Conservation (phyloP, 2,888 invertebrate species). For the Micoletzkya japonica region DNA sequence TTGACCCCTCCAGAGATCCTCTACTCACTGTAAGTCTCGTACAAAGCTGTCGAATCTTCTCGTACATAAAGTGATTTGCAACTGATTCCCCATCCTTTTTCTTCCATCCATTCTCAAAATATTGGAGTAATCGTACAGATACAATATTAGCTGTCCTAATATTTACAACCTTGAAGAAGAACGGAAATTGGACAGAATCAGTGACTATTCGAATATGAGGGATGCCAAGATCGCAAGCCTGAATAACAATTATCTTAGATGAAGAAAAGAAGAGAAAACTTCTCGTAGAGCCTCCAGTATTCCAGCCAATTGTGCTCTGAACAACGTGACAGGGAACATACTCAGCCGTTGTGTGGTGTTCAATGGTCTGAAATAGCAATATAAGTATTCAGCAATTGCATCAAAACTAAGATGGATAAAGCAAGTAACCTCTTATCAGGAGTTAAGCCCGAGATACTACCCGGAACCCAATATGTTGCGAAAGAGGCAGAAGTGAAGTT, state of each 20-base stretch:
- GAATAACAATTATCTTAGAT: background rate
- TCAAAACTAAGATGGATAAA: background rate
- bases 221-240: background rate
- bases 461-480: background rate
- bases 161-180: slow-evolving; percentile 8
- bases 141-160: too few relatives aligned
- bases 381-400: background rate
- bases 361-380: slow-evolving; percentile 3
- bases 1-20: background rate
- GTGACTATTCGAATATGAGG: slow-evolving; percentile 12
- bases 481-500: background rate
- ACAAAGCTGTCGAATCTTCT: background rate
- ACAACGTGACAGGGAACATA: slow-evolving; percentile 11
- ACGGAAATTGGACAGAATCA: slow-evolving; percentile 5
- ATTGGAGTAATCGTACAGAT: too few relatives aligned
- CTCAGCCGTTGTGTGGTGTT: background rate
- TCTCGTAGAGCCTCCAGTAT: slow-evolving; percentile 5
- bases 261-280: background rate
- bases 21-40: too few relatives aligned
- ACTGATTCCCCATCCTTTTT: background rate
- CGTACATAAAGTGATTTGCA: background rate
- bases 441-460: background rate
- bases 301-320: slow-evolving; percentile 1
- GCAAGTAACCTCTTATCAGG: background rate
- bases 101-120: background rate